These are phyloP conservation scores for Chydorus sphaericus DNA, from an alignment of 2,888 invertebrate genomes.

Conservation along the genomic window DNA sequence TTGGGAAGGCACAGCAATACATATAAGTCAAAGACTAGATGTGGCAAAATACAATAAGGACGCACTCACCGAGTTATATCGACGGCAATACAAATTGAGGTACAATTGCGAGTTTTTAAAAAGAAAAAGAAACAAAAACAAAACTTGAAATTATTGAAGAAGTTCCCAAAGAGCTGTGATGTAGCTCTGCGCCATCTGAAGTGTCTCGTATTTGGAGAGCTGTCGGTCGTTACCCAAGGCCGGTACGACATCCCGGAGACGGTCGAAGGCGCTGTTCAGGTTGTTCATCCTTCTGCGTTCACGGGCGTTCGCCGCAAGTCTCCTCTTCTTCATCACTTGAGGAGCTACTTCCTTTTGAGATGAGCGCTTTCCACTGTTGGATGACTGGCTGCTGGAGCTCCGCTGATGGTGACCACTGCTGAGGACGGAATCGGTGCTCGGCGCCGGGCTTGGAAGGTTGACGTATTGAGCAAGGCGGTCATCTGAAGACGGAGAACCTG, in stretches of 20 bases:
- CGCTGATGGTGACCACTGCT: background rate
- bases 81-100: too few relatives aligned
- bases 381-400: background rate
- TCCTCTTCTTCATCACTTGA: conserved; percentile 60
- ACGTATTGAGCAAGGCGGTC: too few relatives aligned
- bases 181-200: conserved; percentile 95
- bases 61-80: too few relatives aligned
- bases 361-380: conserved; percentile 12
- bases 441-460: too few relatives aligned
- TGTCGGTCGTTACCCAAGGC: conserved; percentile 81
- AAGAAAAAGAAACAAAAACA: too few relatives aligned
- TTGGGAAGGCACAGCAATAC: too few relatives aligned
- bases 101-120: too few relatives aligned
- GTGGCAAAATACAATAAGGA: too few relatives aligned
- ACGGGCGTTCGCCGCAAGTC: conserved; percentile 82
- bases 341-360: conserved; percentile 48
- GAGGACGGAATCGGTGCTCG: background rate
- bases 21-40: too few relatives aligned
- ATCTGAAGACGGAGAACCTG: background rate
- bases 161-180: conserved; percentile 80
- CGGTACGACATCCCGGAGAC: conserved; percentile 77
- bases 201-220: conserved; percentile 85
- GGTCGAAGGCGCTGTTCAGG: conserved; percentile 83
- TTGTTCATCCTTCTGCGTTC: conserved; percentile 87
- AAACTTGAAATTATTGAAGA: conserved; percentile 53